phyloP scores from a whole-genome alignment of 2,888 invertebrate genomes.

The Spodoptera exigua region DNA sequence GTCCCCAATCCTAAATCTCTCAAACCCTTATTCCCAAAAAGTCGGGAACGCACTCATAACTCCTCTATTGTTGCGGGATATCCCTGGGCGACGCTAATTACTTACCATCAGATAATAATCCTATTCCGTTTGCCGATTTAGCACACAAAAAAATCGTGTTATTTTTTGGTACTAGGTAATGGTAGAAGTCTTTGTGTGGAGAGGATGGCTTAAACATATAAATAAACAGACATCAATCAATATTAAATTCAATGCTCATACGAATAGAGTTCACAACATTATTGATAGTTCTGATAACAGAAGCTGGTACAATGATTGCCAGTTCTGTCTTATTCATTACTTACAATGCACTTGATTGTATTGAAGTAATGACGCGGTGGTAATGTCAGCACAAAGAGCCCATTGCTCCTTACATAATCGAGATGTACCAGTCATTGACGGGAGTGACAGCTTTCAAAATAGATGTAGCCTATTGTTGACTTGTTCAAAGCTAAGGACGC shows the following conservation, averaged over 20 bases:
- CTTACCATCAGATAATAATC: too few species aligned
- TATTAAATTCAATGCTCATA: neutral
- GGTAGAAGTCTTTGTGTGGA: too few species aligned
- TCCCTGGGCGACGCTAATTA: too few species aligned
- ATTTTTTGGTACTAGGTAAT: too few species aligned
- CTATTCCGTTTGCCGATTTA: too few species aligned
- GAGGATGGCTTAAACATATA: too few species aligned
- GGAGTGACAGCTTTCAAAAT: conserved; percentile 29
- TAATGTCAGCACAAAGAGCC: conserved; percentile 40
- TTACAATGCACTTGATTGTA: conserved; percentile 34
- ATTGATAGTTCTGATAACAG: conserved; percentile 11
- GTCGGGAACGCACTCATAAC: too few species aligned
- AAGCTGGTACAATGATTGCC: conserved; percentile 21
- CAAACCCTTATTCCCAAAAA: too few species aligned
- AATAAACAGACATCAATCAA: neutral
- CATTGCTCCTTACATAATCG: conserved; percentile 47
- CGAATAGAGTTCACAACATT: neutral
- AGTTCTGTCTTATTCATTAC: conserved; percentile 24
- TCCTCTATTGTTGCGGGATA: too few species aligned
- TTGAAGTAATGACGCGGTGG: conserved; percentile 31
- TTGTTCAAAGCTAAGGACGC: conserved; percentile 3
- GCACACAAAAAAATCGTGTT: too few species aligned
- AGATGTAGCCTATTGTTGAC: conserved; percentile 15
- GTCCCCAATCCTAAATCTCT: too few species aligned
- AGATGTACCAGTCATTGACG: conserved; percentile 29